phyloP scores from a whole-genome alignment of 2,797 vertebrate species.

The Nyctibius grandis region DNA sequence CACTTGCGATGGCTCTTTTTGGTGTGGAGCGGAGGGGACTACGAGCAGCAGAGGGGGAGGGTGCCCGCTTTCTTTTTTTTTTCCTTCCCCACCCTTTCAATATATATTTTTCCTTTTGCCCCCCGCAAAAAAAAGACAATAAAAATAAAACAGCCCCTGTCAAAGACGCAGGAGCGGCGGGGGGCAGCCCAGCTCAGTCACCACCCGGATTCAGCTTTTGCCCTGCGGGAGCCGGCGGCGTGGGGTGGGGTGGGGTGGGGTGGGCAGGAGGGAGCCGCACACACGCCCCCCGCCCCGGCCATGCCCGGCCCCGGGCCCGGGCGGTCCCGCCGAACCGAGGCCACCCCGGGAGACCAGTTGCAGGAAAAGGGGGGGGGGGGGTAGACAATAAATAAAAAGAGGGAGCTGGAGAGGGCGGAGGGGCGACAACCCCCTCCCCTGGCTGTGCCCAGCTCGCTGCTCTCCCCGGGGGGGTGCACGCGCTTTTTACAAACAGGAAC shows the following conservation, averaged over 20 bases:
- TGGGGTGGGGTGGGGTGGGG: not conserved
- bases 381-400: not conserved
- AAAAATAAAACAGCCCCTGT: not conserved
- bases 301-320: not conserved
- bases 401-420: not conserved
- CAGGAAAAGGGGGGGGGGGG: not conserved
- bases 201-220: not conserved
- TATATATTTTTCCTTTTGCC: not conserved
- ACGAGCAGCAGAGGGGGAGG: slow-evolving; percentile 26
- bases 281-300: slow-evolving; percentile 1
- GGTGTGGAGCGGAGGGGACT: slow-evolving; percentile 38
- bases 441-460: not conserved
- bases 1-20: slow-evolving; percentile 50
- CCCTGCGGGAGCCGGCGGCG: not conserved
- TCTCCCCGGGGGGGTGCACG: not conserved
- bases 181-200: not conserved
- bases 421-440: not conserved
- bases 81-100: not conserved
- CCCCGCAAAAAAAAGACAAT: not conserved
- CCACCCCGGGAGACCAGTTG: not conserved
- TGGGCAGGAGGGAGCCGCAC: not conserved
- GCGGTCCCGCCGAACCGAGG: not conserved
- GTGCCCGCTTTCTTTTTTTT: not conserved
- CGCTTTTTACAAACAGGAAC: not conserved
- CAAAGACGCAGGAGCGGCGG: not conserved